Evolutionary conservation across 2,888 invertebrate species (phyloP).

Genomic region (Idaea aversata): DNA sequence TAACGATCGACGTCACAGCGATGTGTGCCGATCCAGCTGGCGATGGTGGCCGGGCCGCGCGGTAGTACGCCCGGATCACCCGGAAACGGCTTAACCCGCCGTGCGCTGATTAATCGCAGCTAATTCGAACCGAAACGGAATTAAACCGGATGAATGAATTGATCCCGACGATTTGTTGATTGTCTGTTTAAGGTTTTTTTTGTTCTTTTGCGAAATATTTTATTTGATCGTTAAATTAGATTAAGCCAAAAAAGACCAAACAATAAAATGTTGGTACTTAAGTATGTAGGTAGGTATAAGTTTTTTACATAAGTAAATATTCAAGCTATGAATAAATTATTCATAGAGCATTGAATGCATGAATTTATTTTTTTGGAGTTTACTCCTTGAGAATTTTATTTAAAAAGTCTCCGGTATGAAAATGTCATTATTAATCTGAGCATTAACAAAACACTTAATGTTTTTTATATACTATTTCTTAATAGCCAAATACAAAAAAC

Average conservation of each 20-base stretch:
- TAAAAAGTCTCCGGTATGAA: too few relatives aligned
- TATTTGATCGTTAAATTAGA: slow-evolving; percentile 7
- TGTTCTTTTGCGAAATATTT: slow-evolving; percentile 19
- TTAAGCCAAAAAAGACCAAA: not conserved
- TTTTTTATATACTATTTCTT: too few relatives aligned
- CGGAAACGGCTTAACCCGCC: slow-evolving; percentile 67
- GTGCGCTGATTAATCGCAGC: slow-evolving; percentile 75
- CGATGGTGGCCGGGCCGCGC: slow-evolving; percentile 25
- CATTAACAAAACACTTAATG: too few relatives aligned
- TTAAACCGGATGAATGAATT: slow-evolving; percentile 78
- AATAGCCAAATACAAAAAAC: too few relatives aligned
- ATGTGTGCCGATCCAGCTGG: slow-evolving; percentile 70
- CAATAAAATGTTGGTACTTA: not conserved
- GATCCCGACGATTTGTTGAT: slow-evolving; percentile 76
- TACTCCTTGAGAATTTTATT: too few relatives aligned
- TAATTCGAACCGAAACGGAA: slow-evolving; percentile 78
- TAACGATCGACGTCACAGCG: slow-evolving; percentile 76
- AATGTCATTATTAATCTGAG: too few relatives aligned
- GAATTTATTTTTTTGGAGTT: too few relatives aligned
- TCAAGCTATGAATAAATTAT: too few relatives aligned
- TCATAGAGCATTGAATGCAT: too few relatives aligned
- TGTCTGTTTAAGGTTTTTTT: slow-evolving; percentile 33
- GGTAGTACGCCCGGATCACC: slow-evolving; percentile 21
- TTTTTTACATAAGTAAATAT: too few relatives aligned
- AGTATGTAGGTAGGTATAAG: too few relatives aligned